Conservation (phyloP, 2,888 invertebrate genomes). For the Tiphia femorata region DNA sequence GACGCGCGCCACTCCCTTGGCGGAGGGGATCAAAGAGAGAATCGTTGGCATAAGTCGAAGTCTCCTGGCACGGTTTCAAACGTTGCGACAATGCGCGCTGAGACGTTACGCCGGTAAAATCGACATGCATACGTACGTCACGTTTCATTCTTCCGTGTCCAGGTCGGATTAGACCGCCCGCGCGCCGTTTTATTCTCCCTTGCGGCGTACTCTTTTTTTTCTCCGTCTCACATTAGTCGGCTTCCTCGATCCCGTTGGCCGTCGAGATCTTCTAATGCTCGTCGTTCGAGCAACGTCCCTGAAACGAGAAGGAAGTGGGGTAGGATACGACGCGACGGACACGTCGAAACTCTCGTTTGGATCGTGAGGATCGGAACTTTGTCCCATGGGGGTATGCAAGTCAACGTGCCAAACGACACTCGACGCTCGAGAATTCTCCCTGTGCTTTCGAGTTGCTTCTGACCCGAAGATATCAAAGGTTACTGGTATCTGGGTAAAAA, state of each 20-base stretch:
- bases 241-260: neutral
- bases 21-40: slow-evolving; percentile 14
- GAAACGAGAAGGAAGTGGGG: too few species aligned
- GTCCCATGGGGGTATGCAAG: too few species aligned
- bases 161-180: slow-evolving; percentile 17
- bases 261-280: neutral
- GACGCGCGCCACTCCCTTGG: slow-evolving; percentile 12
- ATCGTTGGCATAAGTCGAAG: slow-evolving; percentile 47
- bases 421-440: too few species aligned
- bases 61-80: slow-evolving; percentile 57
- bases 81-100: slow-evolving; percentile 47
- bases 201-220: neutral
- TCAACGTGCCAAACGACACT: too few species aligned
- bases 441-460: too few species aligned
- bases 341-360: too few species aligned
- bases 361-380: too few species aligned
- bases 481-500: too few species aligned
- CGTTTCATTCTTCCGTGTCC: slow-evolving; percentile 12
- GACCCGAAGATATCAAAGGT: too few species aligned
- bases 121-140: neutral
- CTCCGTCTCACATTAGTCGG: neutral
- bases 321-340: too few species aligned
- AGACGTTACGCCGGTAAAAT: neutral
- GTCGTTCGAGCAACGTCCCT: too few species aligned
- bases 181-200: neutral